These are phyloP conservation scores for Sarotherodon lohbergeri DNA, from an alignment of 2,113 vertebrate species.

Conservation along the genomic window DNA sequence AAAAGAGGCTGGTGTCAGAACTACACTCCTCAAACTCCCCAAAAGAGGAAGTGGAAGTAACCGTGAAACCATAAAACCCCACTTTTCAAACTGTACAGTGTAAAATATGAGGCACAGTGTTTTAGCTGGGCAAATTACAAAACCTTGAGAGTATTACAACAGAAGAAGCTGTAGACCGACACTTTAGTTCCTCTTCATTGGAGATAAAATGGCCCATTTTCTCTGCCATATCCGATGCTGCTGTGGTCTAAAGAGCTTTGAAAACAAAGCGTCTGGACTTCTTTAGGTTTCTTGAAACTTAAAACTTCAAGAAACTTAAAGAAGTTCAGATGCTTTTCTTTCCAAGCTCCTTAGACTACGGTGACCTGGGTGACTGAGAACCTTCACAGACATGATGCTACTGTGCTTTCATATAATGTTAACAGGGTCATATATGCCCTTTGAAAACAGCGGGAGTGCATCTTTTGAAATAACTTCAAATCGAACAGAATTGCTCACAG, in stretches of 20 bases:
- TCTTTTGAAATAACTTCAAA: background rate
- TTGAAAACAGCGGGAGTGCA: background rate
- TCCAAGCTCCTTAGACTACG: background rate
- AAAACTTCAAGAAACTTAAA: background rate
- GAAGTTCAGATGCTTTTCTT: background rate
- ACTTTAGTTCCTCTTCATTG: background rate
- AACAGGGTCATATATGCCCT: rapidly evolving
- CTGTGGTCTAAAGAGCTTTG: background rate
- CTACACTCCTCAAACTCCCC: background rate
- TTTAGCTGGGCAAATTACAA: background rate
- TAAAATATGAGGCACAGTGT: background rate
- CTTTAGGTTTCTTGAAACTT: background rate
- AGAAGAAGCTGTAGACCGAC: background rate
- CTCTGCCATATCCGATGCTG: background rate
- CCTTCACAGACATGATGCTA: background rate
- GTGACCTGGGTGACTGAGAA: background rate
- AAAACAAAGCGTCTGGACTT: background rate
- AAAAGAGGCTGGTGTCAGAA: background rate
- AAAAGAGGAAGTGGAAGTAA: conserved; percentile 10
- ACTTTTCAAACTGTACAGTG: background rate
- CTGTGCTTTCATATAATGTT: background rate
- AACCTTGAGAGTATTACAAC: background rate
- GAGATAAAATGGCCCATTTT: background rate
- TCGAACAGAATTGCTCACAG: background rate
- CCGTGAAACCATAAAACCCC: background rate